Evolutionary conservation across 2,888 invertebrate species (phyloP).

Genomic region (Folsomia manolachei): DNA sequence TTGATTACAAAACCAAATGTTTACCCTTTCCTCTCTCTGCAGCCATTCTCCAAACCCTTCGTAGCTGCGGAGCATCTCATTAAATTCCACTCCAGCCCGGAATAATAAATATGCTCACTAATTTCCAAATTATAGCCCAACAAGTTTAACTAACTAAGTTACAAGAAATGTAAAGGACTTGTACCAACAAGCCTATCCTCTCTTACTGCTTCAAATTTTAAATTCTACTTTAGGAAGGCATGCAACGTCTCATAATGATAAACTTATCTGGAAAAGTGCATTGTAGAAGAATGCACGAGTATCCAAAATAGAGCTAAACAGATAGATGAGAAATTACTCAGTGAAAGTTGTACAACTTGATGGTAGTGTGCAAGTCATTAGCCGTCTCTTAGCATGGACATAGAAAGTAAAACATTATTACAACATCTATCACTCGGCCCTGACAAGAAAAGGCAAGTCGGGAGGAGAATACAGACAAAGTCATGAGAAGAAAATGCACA

Average conservation of each 20-base stretch:
- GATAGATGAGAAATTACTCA: background rate
- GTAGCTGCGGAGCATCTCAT: background rate
- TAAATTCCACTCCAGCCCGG: background rate
- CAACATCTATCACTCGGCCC: background rate
- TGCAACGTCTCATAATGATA: too few relatives aligned
- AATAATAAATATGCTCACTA: background rate
- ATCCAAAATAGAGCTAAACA: too few relatives aligned
- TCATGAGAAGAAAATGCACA: background rate
- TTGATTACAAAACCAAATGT: conserved; percentile 22
- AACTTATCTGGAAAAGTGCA: too few relatives aligned
- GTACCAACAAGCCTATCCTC: too few relatives aligned
- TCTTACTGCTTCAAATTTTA: too few relatives aligned
- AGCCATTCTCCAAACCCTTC: too few relatives aligned
- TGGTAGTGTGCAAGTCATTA: background rate
- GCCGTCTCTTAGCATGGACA: too few relatives aligned
- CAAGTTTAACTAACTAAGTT: too few relatives aligned
- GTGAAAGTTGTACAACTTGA: background rate
- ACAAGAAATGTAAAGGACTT: too few relatives aligned
- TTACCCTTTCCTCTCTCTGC: conserved; percentile 1
- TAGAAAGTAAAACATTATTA: conserved; percentile 2
- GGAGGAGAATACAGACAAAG: too few relatives aligned
- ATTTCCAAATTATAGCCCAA: background rate
- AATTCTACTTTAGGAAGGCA: too few relatives aligned
- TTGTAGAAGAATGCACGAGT: too few relatives aligned
- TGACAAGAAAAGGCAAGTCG: background rate